Evolutionary conservation across 1,140 invertebrate species (phyloP).

Genomic region (Drosophila quadrilineata): DNA sequence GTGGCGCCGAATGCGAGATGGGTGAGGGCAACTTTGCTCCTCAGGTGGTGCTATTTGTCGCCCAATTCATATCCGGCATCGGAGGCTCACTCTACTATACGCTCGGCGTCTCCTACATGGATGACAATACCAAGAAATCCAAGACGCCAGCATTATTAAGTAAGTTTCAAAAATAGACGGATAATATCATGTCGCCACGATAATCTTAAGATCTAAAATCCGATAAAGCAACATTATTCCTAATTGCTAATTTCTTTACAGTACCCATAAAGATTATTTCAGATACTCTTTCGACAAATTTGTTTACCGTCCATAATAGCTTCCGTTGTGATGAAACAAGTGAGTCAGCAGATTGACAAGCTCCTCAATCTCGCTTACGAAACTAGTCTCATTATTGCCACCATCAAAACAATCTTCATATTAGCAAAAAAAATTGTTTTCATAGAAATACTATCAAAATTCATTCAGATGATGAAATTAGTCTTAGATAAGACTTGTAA

Average conservation of each 20-base stretch:
- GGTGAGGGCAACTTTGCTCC: slow-evolving; percentile 84
- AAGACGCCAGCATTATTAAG: slow-evolving; percentile 86
- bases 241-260: slow-evolving; percentile 2
- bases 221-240: background rate
- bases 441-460: too few species aligned
- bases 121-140: slow-evolving; percentile 87
- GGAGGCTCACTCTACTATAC: slow-evolving; percentile 86
- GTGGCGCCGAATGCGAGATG: slow-evolving; percentile 82
- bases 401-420: too few species aligned
- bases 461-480: too few species aligned
- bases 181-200: background rate
- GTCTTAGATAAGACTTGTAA: too few species aligned
- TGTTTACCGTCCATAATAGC: slow-evolving; percentile 6
- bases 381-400: too few species aligned
- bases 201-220: background rate
- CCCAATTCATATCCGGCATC: slow-evolving; percentile 86
- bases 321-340: slow-evolving; percentile 4
- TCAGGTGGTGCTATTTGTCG: slow-evolving; percentile 84
- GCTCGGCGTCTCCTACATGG: slow-evolving; percentile 87
- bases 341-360: too few species aligned
- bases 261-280: slow-evolving; percentile 13
- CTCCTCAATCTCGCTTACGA: too few species aligned
- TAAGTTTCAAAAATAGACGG: slow-evolving; percentile 66
- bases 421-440: too few species aligned
- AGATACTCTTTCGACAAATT: background rate